These are phyloP conservation scores for Caracal caracal DNA, from an alignment of 2,113 vertebrate genomes.

Conservation along the genomic window DNA sequence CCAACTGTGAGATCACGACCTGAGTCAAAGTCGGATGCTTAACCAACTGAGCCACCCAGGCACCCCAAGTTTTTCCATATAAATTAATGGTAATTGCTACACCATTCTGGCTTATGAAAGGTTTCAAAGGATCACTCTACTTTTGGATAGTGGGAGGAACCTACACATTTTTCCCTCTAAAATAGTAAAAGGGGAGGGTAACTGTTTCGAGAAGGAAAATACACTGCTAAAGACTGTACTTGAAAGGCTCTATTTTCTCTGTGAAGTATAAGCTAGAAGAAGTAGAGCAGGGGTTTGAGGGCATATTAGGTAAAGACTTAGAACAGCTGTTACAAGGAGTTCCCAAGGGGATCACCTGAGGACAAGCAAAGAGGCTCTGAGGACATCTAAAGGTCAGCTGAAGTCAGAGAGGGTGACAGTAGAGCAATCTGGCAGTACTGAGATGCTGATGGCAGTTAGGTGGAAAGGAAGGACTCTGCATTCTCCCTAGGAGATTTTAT, in stretches of 20 bases:
- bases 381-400: not conserved
- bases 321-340: not conserved
- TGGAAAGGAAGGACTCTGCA: not conserved
- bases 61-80: not conserved
- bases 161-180: not conserved
- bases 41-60: too few relatives aligned
- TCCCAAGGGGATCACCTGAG: not conserved
- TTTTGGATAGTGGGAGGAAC: not conserved
- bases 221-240: not conserved
- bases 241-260: not conserved
- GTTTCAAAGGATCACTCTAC: not conserved
- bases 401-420: not conserved
- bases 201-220: not conserved
- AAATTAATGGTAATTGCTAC: not conserved
- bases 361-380: not conserved
- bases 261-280: not conserved
- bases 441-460: not conserved
- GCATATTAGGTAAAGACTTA: not conserved
- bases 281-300: not conserved
- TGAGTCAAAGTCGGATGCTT: too few relatives aligned
- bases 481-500: not conserved
- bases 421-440: not conserved
- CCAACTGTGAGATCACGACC: too few relatives aligned
- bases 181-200: not conserved
- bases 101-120: not conserved